phyloP scores from a whole-genome alignment of 53 echinoderm and acorn worm species.

The Paelopatides confundens region DNA sequence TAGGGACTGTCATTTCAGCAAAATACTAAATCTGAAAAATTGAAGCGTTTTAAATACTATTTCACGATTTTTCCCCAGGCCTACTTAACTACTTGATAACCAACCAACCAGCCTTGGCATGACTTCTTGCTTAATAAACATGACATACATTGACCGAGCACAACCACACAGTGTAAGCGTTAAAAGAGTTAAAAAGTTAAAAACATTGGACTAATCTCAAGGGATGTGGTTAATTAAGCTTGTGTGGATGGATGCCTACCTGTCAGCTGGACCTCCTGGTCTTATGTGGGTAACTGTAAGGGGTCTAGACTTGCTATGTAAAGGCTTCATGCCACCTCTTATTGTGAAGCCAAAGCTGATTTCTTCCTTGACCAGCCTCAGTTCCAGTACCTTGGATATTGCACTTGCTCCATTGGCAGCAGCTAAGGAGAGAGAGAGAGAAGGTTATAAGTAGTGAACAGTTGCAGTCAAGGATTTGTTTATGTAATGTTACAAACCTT shows the following conservation, averaged over 20 bases:
- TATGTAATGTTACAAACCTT: too few species aligned
- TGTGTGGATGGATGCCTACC: too few species aligned
- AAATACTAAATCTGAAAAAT: too few species aligned
- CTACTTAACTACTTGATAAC: too few species aligned
- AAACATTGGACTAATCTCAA: background rate
- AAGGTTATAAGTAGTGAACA: too few species aligned
- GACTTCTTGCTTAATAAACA: background rate
- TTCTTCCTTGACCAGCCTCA: constrained; percentile 81
- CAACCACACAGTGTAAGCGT: background rate
- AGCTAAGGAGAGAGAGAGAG: background rate
- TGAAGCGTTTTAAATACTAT: too few species aligned
- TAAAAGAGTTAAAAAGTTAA: background rate
- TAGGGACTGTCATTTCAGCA: too few species aligned
- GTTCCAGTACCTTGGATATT: constrained; percentile 85
- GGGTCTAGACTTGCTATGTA: constrained; percentile 83
- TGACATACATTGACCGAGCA: background rate
- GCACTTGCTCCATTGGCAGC: constrained; percentile 46
- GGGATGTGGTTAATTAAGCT: too few species aligned
- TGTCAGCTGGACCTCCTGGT: constrained; percentile 94
- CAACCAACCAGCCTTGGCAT: too few species aligned
- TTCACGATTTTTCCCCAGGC: too few species aligned
- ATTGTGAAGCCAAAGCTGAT: constrained; percentile 89
- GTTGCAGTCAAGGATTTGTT: too few species aligned
- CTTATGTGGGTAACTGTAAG: constrained; percentile 87
- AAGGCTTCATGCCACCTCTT: constrained; percentile 88